A percentile compares a stretch with the other conserved stretches of the same genome.
phyloP scores from a whole-genome alignment of 2,888 invertebrate genomes.

The Hylaea fasciaria region DNA sequence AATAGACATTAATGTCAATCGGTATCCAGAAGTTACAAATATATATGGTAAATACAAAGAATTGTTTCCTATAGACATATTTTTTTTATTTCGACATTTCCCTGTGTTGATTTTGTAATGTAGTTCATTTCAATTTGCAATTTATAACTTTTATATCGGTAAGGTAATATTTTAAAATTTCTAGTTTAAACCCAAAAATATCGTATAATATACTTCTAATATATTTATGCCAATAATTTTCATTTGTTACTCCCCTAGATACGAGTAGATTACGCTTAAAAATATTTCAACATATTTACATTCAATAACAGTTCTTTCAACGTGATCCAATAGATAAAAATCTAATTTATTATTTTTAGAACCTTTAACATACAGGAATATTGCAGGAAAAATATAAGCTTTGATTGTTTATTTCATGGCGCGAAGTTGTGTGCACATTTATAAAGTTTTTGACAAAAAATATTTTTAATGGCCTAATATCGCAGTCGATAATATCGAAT shows the following conservation, averaged over 20 bases:
- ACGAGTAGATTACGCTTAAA: slow-evolving; percentile 47
- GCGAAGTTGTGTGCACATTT: slow-evolving; percentile 11
- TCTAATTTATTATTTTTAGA: slow-evolving; percentile 15
- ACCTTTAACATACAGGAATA: slow-evolving; percentile 7
- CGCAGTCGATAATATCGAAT: slow-evolving; percentile 9
- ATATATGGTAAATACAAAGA: no score
- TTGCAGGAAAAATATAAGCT: slow-evolving; percentile 8
- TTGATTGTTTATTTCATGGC: not conserved
- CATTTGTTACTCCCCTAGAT: slow-evolving; percentile 14
- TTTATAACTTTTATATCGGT: no score
- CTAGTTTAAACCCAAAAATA: slow-evolving; percentile 11
- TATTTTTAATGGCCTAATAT: slow-evolving; percentile 10
- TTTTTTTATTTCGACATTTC: no score
- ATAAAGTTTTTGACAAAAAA: slow-evolving; percentile 15
- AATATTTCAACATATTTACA: slow-evolving; percentile 75
- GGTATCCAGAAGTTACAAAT: not conserved
- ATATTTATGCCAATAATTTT: slow-evolving; percentile 9
- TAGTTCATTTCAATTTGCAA: no score
- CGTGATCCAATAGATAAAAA: slow-evolving; percentile 36
- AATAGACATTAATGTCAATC: not conserved
- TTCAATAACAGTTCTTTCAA: slow-evolving; percentile 50
- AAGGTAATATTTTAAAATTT: slow-evolving; percentile 5
- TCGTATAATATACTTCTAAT: slow-evolving; percentile 7
- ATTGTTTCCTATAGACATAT: no score
- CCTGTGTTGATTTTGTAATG: no score